These are phyloP conservation scores for Eledona agricola DNA, from an alignment of 2,888 invertebrate genomes.

Conservation along the genomic window DNA sequence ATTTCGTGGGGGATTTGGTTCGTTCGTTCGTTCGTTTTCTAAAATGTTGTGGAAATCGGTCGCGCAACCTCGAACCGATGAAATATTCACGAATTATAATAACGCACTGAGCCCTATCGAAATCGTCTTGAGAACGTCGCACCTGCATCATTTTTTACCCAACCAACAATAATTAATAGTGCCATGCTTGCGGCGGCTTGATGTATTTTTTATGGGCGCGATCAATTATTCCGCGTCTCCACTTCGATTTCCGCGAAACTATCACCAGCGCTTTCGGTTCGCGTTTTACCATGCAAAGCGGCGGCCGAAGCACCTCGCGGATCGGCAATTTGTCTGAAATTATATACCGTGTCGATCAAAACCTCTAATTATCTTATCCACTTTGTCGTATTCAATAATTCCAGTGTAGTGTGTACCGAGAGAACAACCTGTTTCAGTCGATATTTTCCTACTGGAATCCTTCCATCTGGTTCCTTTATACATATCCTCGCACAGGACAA, in stretches of 20 bases:
- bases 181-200: not conserved
- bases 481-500: slow-evolving; percentile 34
- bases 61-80: no score
- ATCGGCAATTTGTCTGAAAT: slow-evolving; percentile 21
- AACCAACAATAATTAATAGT: slow-evolving; percentile 26
- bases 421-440: slow-evolving; percentile 42
- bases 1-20: no score
- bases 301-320: slow-evolving; percentile 12
- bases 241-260: slow-evolving; percentile 1
- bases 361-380: slow-evolving; percentile 33
- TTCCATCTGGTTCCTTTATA: slow-evolving; percentile 52
- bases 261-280: slow-evolving; percentile 7
- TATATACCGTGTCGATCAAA: slow-evolving; percentile 28
- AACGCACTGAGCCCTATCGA: slow-evolving; percentile 9
- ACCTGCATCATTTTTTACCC: slow-evolving; percentile 21
- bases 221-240: slow-evolving; percentile 14
- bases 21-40: no score
- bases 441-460: slow-evolving; percentile 50
- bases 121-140: slow-evolving; percentile 25
- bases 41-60: no score
- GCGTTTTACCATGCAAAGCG: slow-evolving; percentile 4
- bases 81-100: slow-evolving; percentile 21
- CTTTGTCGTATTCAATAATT: slow-evolving; percentile 35
- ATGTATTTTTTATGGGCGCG: slow-evolving; percentile 16
- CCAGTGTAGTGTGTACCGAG: slow-evolving; percentile 25